These are phyloP conservation scores for Phymanthus crucifer DNA, from an alignment of 92 coral and sea anemone genomes.

Conservation along the genomic window DNA sequence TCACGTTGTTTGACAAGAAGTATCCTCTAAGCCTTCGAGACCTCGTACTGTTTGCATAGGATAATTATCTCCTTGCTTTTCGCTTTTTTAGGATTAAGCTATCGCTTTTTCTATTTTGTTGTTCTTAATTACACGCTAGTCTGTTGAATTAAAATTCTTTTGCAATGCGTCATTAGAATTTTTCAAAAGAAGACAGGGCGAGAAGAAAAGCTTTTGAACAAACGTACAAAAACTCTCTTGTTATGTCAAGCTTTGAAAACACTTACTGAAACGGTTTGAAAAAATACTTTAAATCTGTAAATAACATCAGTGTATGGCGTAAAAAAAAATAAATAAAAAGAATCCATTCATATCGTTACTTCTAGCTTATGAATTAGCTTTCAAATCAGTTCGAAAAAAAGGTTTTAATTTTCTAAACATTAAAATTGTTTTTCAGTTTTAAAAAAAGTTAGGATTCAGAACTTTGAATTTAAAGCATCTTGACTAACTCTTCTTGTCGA, in stretches of 20 bases:
- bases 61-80: slow-evolving; percentile 26
- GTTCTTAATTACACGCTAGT: slow-evolving; percentile 1
- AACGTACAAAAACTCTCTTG: background rate
- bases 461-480: too few species aligned
- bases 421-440: background rate
- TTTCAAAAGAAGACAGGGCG: background rate
- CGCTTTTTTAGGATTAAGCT: slow-evolving; percentile 1
- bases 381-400: background rate
- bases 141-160: background rate
- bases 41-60: slow-evolving; percentile 22
- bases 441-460: too few species aligned
- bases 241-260: background rate
- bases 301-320: background rate
- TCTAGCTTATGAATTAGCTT: background rate
- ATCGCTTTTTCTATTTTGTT: background rate
- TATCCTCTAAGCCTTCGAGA: background rate
- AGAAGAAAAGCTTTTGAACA: background rate
- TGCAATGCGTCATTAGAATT: background rate
- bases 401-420: background rate
- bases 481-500: too few species aligned
- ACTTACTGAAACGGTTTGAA: background rate
- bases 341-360: too few species aligned
- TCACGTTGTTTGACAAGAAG: slow-evolving; percentile 8
- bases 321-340: too few species aligned
- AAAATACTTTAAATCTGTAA: background rate